Evolutionary conservation across 2,888 invertebrate genomes (phyloP), one percentile per base, ranked within the genome.

Genomic region (Zele albiditarsus): DNA sequence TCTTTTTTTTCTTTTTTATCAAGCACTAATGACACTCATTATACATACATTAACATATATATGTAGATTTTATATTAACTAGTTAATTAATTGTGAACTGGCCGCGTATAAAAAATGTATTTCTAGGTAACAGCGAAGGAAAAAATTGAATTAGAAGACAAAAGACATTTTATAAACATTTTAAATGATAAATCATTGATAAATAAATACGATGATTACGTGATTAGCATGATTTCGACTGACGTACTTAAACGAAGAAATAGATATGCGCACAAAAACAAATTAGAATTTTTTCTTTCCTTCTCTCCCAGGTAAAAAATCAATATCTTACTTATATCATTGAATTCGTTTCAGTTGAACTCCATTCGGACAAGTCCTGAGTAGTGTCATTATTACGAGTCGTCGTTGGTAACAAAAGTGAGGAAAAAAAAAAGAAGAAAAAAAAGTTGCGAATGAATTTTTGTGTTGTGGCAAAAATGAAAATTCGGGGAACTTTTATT

Each of bases 71-170:
- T 16, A 16, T 46, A 46, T 46, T 46, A 16, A 62, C n/a, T n/a
- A 27, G 14, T 31, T 16, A n/a, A 12, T 78, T 75, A 49, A 75
- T 81, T 83, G 81, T 77, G 80, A 84, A 84, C 84, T 84, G 84
- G 84, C 84, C 83, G 84, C 84, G 65, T 74, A 58, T 77, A 79
- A 80, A 78, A 80, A 80, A 53, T 53, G 5, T 8, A 8, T 20
- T 8, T 23, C 53, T 53, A 53, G 10, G 20, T 23, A 53, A 53
- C 23, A 53, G 53, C 20, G 10, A 8, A 53, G n/a, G 8, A 1
- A 46, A 46, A 20, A 53, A 53, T 38, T 8, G 68, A 69, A 77
- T 74, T n/a, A n/a, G 1, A 16, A 46, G 20, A 20, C n/a, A 4
- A 27, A 63, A 28, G 23, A 31, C 49, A 42, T 31, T 42, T 5